Conservation (phyloP, 1,140 invertebrate species). For the Drosophila willistoni region DNA sequence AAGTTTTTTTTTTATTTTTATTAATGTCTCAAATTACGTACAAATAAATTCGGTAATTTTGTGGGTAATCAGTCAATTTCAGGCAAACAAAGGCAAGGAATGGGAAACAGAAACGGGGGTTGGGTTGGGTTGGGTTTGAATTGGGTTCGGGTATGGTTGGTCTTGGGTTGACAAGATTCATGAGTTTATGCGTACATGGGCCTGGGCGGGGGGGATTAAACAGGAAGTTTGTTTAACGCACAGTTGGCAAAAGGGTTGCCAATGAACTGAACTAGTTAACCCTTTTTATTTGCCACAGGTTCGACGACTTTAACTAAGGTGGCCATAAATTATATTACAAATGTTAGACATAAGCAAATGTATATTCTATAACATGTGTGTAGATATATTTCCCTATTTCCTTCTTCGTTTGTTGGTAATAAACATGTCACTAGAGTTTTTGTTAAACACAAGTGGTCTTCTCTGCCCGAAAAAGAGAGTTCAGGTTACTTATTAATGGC, state of each 20-base stretch:
- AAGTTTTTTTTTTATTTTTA: slow-evolving; percentile 49
- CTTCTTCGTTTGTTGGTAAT: slow-evolving; percentile 9
- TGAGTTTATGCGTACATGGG: slow-evolving; percentile 12
- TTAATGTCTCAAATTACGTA: slow-evolving; percentile 75
- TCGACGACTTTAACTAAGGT: slow-evolving; percentile 29
- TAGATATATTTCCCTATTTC: background rate
- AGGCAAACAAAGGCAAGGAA: slow-evolving; percentile 55
- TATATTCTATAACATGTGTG: slow-evolving; percentile 12
- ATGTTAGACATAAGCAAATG: slow-evolving; percentile 9
- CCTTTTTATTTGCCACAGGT: slow-evolving; percentile 36
- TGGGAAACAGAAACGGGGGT: slow-evolving; percentile 38
- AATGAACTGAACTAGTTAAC: slow-evolving; percentile 47
- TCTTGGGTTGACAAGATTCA: slow-evolving; percentile 41
- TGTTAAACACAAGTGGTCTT: slow-evolving; percentile 27
- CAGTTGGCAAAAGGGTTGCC: slow-evolving; percentile 42
- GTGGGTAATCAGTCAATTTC: slow-evolving; percentile 81
- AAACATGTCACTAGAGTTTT: slow-evolving; percentile 11
- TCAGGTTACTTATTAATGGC: slow-evolving; percentile 47
- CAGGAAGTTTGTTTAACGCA: slow-evolving; percentile 69
- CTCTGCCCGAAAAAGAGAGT: slow-evolving; percentile 8
- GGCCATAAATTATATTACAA: slow-evolving; percentile 41
- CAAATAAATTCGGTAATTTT: slow-evolving; percentile 78
- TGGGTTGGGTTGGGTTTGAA: slow-evolving; percentile 28
- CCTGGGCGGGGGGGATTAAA: slow-evolving; percentile 25
- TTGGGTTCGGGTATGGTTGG: background rate